A percentile compares a stretch with the other conserved stretches of the same genome.
These are phyloP conservation scores for Pocillopora damicornis DNA, from an alignment of 64 coral and sea anemone species.

Conservation along the genomic window DNA sequence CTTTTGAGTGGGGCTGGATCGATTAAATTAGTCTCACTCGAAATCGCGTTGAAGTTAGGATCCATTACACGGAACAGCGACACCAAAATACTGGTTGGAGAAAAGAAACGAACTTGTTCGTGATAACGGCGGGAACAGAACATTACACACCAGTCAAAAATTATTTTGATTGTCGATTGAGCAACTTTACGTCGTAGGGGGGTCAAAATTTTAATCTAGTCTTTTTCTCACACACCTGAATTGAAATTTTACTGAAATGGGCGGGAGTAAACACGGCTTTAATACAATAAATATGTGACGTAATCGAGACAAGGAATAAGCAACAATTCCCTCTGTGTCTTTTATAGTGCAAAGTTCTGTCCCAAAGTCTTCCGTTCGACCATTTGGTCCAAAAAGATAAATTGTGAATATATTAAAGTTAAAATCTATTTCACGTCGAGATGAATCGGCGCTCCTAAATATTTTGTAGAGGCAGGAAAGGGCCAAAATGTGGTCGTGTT, in stretches of 20 bases:
- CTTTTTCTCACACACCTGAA: constrained; percentile 1
- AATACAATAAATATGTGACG: constrained; percentile 24
- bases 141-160: not conserved
- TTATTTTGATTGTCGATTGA: constrained; percentile 22
- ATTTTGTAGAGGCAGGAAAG: not conserved
- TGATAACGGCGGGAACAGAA: not conserved
- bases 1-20: constrained; percentile 1
- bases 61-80: constrained; percentile 32
- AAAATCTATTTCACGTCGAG: not conserved
- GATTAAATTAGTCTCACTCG: constrained; percentile 21
- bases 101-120: not conserved
- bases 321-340: not conserved
- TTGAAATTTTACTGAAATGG: constrained; percentile 3
- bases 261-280: not conserved
- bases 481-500: not conserved
- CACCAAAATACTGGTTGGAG: not conserved
- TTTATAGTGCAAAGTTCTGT: constrained; percentile 18
- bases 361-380: constrained; percentile 24
- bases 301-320: not conserved
- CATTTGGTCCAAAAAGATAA: not conserved
- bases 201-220: constrained; percentile 27
- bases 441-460: not conserved
- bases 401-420: not conserved
- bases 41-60: constrained; percentile 28
- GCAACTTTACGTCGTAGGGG: constrained; percentile 19